Conservation (phyloP, 2,797 vertebrate genomes). For the Triplophysa yarkandensis region DNA sequence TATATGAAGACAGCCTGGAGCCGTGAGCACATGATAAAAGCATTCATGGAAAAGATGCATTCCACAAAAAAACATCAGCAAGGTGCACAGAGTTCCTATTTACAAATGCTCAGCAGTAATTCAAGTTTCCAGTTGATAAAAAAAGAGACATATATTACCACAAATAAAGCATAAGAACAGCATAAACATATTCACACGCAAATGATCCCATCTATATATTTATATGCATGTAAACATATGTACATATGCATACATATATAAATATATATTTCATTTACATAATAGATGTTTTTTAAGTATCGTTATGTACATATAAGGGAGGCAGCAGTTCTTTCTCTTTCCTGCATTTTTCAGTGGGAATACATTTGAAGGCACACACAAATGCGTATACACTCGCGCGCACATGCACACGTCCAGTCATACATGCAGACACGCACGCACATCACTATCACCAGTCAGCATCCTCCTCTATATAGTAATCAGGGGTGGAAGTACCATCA, state of each 20-base stretch:
- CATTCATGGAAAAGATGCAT: conserved; percentile 69
- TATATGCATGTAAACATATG: conserved; percentile 78
- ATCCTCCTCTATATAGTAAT: conserved; percentile 99
- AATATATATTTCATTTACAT: conserved; percentile 83
- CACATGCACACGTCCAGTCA: conserved; percentile 27
- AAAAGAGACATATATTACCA: conserved; percentile 68
- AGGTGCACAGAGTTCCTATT: conserved; percentile 88
- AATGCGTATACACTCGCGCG: conserved; percentile 25
- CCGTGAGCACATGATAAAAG: conserved; percentile 64
- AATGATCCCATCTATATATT: conserved; percentile 74
- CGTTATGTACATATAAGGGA: conserved; percentile 84
- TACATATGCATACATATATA: conserved; percentile 83
- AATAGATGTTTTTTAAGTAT: conserved; percentile 72
- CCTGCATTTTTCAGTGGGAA: conserved; percentile 57
- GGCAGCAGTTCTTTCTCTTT: conserved; percentile 70
- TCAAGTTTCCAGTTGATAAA: conserved; percentile 95
- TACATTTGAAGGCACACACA: conserved; percentile 46
- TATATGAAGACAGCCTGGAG: conserved; percentile 52
- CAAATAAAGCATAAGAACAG: conserved; percentile 77
- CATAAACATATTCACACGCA: conserved; percentile 83
- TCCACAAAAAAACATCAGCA: conserved; percentile 81
- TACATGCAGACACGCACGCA: conserved; percentile 55
- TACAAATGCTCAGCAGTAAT: conserved; percentile 97
- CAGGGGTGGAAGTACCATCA: conserved; percentile 90
- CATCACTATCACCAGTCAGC: conserved; percentile 90